These are phyloP conservation scores for Glaucopsyche alexis DNA, from an alignment of 2,888 invertebrate species.

Conservation along the genomic window DNA sequence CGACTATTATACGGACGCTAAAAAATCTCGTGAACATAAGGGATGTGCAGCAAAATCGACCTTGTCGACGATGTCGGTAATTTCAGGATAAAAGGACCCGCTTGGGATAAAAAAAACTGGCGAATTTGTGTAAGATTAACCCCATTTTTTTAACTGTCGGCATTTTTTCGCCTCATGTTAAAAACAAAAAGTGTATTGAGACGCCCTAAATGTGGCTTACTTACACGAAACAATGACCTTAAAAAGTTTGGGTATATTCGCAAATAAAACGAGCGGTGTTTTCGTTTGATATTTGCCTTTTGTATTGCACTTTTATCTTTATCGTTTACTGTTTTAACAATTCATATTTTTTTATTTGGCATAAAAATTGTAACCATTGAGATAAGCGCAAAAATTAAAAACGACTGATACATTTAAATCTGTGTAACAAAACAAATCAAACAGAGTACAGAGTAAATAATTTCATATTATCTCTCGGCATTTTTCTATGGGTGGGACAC, in stretches of 20 bases:
- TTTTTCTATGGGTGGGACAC: too few species aligned
- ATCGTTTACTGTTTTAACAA: neutral
- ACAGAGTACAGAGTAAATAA: too few species aligned
- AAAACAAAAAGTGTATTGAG: neutral
- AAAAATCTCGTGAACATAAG: neutral
- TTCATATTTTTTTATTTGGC: neutral
- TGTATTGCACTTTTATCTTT: neutral
- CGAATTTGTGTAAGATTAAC: neutral
- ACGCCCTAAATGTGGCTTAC: neutral
- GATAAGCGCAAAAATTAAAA: neutral
- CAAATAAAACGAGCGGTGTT: neutral
- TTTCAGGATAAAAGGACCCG: neutral
- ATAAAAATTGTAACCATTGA: neutral
- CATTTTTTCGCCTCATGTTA: neutral
- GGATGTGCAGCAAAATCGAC: neutral
- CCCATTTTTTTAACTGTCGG: neutral
- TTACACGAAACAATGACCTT: neutral
- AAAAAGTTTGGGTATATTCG: neutral
- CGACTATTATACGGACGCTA: neutral
- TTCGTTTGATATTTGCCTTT: neutral
- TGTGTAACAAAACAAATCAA: too few species aligned
- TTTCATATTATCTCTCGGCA: too few species aligned
- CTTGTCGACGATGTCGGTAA: neutral
- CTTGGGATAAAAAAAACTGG: neutral
- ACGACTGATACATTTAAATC: neutral